Conservation (phyloP, 2,888 invertebrate genomes). For the Drosophila sordidula region DNA sequence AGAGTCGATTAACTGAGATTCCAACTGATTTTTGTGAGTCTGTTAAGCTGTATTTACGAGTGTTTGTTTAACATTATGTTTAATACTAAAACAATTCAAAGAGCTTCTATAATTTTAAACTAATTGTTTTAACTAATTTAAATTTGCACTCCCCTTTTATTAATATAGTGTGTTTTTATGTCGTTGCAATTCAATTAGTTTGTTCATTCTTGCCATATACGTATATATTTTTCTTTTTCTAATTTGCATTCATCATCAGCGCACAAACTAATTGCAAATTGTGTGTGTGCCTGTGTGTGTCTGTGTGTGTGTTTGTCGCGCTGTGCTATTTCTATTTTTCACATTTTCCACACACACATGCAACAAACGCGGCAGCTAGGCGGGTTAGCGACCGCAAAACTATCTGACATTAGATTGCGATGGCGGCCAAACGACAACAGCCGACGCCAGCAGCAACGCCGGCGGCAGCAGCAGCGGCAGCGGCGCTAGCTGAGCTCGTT, state of each 20-base stretch:
- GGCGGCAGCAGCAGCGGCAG: constrained; percentile 25
- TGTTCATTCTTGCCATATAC: constrained; percentile 29
- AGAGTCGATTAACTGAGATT: constrained; percentile 1
- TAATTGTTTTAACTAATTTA: too few relatives aligned
- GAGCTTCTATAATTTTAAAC: too few relatives aligned
- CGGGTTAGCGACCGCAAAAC: constrained; percentile 85
- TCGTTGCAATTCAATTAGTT: constrained; percentile 1
- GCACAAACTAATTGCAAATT: constrained; percentile 75
- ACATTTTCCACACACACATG: constrained; percentile 49
- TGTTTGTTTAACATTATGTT: too few relatives aligned
- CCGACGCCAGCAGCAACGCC: constrained; percentile 76
- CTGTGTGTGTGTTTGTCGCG: constrained; percentile 32
- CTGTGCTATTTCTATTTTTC: constrained; percentile 64
- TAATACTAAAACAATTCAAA: too few relatives aligned
- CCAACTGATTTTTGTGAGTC: too few relatives aligned
- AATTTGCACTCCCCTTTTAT: neutral
- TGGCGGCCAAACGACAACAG: constrained; percentile 85
- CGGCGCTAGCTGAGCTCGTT: constrained; percentile 18
- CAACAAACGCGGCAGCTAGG: constrained; percentile 46
- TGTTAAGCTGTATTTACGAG: neutral
- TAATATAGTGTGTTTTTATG: constrained; percentile 16
- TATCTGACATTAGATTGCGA: constrained; percentile 85
- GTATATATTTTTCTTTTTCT: constrained; percentile 50
- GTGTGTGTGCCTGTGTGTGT: constrained; percentile 17
- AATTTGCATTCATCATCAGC: constrained; percentile 79